These are phyloP conservation scores for Oreamnos americanus DNA, from an alignment of 2,113 vertebrate genomes.

Conservation along the genomic window DNA sequence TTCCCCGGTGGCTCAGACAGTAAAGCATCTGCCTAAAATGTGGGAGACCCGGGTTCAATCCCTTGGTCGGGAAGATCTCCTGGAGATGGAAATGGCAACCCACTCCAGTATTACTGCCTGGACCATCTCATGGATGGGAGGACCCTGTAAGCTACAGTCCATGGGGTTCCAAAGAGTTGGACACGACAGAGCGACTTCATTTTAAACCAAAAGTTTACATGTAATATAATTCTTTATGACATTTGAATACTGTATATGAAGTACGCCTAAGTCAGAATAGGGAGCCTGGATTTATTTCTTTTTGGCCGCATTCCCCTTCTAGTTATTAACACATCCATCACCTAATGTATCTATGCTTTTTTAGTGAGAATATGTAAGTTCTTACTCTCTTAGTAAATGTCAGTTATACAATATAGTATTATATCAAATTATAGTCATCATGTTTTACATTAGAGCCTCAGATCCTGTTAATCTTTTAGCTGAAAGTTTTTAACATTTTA, in stretches of 20 bases:
- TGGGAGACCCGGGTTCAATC: not conserved
- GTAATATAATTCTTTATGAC: not conserved
- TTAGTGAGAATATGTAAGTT: not conserved
- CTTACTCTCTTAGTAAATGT: not conserved
- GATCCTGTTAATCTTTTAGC: not conserved
- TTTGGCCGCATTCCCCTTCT: not conserved
- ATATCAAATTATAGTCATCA: not conserved
- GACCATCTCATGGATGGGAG: not conserved
- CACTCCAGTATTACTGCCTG: not conserved
- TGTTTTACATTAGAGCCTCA: not conserved
- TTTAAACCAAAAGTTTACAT: not conserved
- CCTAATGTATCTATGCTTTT: not conserved
- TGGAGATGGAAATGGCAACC: not conserved
- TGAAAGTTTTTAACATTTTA: not conserved
- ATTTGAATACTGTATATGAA: not conserved
- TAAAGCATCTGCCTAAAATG: not conserved
- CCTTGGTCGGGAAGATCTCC: not conserved
- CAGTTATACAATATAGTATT: not conserved
- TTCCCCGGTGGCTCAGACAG: not conserved
- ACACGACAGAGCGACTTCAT: fast-evolving
- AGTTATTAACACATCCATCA: not conserved
- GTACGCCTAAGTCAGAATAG: not conserved
- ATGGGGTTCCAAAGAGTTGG: not conserved
- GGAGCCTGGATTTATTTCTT: not conserved
- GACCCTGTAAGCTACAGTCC: not conserved